Evolutionary conservation across 2,113 vertebrate genomes (phyloP).

Genomic region (Centropus bengalensis): DNA sequence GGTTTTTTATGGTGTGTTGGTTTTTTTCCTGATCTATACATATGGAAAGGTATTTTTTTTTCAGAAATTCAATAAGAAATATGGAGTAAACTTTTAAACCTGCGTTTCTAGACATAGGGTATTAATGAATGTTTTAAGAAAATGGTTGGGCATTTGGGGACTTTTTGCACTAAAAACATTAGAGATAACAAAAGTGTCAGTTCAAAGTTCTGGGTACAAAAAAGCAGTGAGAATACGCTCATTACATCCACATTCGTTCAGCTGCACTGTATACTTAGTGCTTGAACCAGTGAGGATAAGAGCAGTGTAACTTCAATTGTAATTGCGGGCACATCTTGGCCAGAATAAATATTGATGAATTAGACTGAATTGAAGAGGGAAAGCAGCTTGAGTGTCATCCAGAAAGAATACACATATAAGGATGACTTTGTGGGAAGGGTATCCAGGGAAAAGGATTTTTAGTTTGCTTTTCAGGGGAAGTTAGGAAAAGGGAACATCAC

Average conservation of each 20-base stretch:
- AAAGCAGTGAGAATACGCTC: background rate
- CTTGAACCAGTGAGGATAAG: constrained; percentile 39
- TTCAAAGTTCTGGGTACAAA: constrained; percentile 10
- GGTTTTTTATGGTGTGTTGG: background rate
- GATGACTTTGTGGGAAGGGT: constrained; percentile 5
- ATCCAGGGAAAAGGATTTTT: background rate
- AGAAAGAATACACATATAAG: background rate
- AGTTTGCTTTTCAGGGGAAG: background rate
- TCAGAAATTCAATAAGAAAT: constrained; percentile 9
- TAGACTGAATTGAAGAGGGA: background rate
- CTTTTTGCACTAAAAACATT: constrained; percentile 16
- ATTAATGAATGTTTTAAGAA: constrained; percentile 21
- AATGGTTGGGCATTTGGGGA: constrained; percentile 41
- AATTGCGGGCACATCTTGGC: constrained; percentile 23
- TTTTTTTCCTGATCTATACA: background rate
- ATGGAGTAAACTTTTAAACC: background rate
- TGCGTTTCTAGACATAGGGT: background rate
- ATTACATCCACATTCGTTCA: background rate
- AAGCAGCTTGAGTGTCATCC: background rate
- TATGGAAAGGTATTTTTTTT: background rate
- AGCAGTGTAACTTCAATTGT: background rate
- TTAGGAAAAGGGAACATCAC: background rate
- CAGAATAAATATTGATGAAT: constrained; percentile 65
- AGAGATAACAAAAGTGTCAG: constrained; percentile 17
- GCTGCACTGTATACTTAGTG: constrained; percentile 26